phyloP scores from a whole-genome alignment of 2,797 vertebrate genomes.

The Tenualosa thibaudeaui region DNA sequence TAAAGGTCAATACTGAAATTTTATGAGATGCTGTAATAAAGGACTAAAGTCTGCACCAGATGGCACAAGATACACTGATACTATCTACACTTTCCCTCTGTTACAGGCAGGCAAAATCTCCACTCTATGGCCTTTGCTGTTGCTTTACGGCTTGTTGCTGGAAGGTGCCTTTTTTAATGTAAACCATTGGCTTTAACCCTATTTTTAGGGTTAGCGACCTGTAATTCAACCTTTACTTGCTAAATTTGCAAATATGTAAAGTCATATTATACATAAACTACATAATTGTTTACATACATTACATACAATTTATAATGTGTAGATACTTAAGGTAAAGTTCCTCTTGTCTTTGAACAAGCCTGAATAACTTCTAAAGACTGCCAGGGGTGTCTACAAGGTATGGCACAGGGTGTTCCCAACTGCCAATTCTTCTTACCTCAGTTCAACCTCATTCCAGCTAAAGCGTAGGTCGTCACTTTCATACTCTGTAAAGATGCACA shows the following conservation, averaged over 20 bases:
- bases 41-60: background rate
- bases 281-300: background rate
- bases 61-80: background rate
- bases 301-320: too few species aligned
- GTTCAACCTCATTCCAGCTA: slow-evolving; percentile 70
- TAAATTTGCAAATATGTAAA: too few species aligned
- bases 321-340: background rate
- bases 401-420: background rate
- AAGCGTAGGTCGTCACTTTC: slow-evolving; percentile 58
- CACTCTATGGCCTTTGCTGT: background rate
- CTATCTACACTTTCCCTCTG: background rate
- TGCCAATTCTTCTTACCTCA: slow-evolving; percentile 58
- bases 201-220: background rate
- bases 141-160: background rate
- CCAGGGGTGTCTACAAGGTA: background rate
- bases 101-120: background rate
- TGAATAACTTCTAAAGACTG: background rate
- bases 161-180: background rate
- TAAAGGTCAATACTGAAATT: slow-evolving; percentile 2
- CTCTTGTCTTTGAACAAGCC: background rate
- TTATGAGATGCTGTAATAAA: background rate
- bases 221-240: background rate
- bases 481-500: slow-evolving; percentile 66
- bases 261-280: background rate
- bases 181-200: background rate